Conservation (phyloP, 1,140 invertebrate species). For the Megathymus violae region DNA sequence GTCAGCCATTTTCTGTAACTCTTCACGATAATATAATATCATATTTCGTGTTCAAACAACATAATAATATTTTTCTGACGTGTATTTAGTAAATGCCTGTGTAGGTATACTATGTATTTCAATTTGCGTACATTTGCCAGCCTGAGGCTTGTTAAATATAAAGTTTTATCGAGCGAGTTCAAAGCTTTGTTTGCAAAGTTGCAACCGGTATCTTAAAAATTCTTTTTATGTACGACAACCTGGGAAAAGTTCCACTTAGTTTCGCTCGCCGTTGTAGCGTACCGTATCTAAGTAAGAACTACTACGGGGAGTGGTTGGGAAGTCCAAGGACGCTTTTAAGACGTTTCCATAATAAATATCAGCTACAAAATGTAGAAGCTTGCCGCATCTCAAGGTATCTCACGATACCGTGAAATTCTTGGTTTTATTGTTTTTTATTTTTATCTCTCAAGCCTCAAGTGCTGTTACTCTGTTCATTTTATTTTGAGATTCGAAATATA, state of each 20-base stretch:
- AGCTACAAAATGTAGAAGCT: slow-evolving; percentile 50
- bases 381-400: slow-evolving; percentile 42
- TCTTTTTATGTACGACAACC: slow-evolving; percentile 77
- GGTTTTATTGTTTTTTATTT: slow-evolving; percentile 26
- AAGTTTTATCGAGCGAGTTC: slow-evolving; percentile 43
- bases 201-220: slow-evolving; percentile 71
- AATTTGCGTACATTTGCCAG: background rate
- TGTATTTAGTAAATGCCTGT: slow-evolving; percentile 1
- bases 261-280: slow-evolving; percentile 64
- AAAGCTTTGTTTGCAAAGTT: slow-evolving; percentile 61
- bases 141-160: slow-evolving; percentile 25
- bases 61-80: slow-evolving; percentile 5
- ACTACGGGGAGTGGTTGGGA: slow-evolving; percentile 62
- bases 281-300: slow-evolving; percentile 73
- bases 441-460: background rate
- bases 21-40: slow-evolving; percentile 26
- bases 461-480: slow-evolving; percentile 6
- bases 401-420: slow-evolving; percentile 24
- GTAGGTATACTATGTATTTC: background rate
- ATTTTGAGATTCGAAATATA: slow-evolving; percentile 5
- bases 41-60: slow-evolving; percentile 21
- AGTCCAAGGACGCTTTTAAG: slow-evolving; percentile 74
- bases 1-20: slow-evolving; percentile 29
- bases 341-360: slow-evolving; percentile 75
- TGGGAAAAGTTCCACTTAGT: slow-evolving; percentile 80